Evolutionary conservation across 2,113 vertebrate species (phyloP), one percentile per base, ranked within the genome.

Genomic region (Xenopus borealis): DNA sequence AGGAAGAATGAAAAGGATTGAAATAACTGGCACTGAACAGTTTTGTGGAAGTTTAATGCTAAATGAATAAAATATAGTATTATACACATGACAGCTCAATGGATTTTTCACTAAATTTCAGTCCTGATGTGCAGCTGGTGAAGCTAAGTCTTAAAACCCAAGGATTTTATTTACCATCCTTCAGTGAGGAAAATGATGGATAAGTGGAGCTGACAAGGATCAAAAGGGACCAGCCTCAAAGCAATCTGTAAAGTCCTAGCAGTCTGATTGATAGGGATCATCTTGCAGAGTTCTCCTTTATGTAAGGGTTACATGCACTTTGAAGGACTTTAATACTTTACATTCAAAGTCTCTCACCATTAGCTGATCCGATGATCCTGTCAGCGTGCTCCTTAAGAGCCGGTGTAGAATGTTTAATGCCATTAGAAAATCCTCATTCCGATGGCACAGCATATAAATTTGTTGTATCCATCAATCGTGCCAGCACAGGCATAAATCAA

Each of bases 21-120:
- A 33, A 64, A 55, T 64, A 64, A 19, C 45, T 66, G 67, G 45
- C 27, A 63, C 55, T 64, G 45, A 70, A 64, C 45, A 62, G 66
- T 69, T 61, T 6, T 40, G 67, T 19, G 10, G 14, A 23, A 55
- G 19, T 69, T 18, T 61, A 71, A 71, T 62, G 17, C 33, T 12
- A 23, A 16, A 62, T 75, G 27, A 76, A 44, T 17, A 53, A 62
- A 70, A 58, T 30, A 53, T 14, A 20, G 47, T 70, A 63, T 70
- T 76, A 76, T 13, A 40, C 50, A 63, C 59, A 44, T 64, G 52
- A 33, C 47, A 70, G 67, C 59, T 57, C 46, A 63, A 23, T 63
- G 66, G 74, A 76, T 76, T 76, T 70, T 70, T 11, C 61, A 64
- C 66, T 76, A 63, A 57, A 64, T 70, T 70, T 64, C 59, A 20